A percentile compares a stretch with the other conserved stretches of the same genome.
Conservation (phyloP, 2,113 vertebrate genomes). For the Oryzias celebensis region DNA sequence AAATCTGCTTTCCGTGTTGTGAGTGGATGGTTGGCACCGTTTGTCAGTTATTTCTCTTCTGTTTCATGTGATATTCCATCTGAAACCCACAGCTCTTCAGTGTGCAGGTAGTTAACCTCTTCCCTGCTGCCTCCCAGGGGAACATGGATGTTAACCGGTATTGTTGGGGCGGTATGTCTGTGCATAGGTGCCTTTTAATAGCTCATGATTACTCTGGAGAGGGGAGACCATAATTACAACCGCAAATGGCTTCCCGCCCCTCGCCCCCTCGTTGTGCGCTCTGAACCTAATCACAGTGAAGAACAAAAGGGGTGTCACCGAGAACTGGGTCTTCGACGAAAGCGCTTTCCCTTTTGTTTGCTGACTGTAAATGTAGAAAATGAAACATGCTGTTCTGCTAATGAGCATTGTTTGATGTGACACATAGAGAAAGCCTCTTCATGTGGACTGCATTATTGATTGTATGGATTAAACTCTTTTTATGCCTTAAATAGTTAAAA, state of each 20-base stretch:
- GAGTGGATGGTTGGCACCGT: too few relatives aligned
- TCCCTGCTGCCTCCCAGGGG: conserved; percentile 55
- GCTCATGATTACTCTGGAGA: conserved; percentile 75
- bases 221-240: conserved; percentile 73
- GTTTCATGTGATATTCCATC: neutral
- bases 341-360: conserved; percentile 58
- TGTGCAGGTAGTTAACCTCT: conserved; percentile 52
- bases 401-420: neutral
- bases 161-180: conserved; percentile 56
- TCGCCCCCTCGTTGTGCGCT: conserved; percentile 54
- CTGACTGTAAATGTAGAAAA: conserved; percentile 53
- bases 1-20: too few relatives aligned
- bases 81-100: conserved; percentile 3
- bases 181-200: conserved; percentile 70
- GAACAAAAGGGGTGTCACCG: conserved; percentile 40
- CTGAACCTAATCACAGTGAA: conserved; percentile 66
- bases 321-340: conserved; percentile 51
- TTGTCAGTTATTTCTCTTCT: neutral
- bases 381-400: conserved; percentile 26
- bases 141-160: conserved; percentile 60
- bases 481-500: too few relatives aligned
- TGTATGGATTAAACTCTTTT: too few relatives aligned
- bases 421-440: neutral
- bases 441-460: neutral
- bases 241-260: conserved; percentile 75